phyloP scores from a whole-genome alignment of 2,113 vertebrate genomes.

The Amblyornis subalaris region DNA sequence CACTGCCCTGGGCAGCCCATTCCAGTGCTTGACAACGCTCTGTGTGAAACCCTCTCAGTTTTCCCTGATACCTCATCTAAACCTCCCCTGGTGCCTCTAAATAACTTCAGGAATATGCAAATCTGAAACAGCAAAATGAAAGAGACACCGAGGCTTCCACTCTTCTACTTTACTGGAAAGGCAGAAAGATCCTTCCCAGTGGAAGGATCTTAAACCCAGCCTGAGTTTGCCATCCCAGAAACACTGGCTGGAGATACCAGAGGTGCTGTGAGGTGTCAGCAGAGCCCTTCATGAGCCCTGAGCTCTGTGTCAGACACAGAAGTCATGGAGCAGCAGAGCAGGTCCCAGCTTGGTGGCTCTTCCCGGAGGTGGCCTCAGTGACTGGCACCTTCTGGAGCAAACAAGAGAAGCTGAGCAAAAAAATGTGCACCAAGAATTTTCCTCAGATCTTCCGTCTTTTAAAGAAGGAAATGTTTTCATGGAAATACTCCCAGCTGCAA shows the following conservation, averaged over 20 bases:
- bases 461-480: background rate
- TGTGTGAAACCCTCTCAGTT: no score
- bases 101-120: rapidly evolving
- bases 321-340: background rate
- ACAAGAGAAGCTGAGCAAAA: background rate
- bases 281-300: background rate
- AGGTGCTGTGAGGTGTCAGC: background rate
- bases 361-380: background rate
- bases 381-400: background rate
- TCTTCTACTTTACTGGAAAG: background rate
- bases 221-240: background rate
- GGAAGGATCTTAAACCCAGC: background rate
- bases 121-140: background rate
- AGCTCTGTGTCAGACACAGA: background rate
- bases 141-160: background rate
- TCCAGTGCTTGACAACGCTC: background rate
- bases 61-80: background rate
- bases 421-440: background rate
- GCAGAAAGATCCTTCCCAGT: background rate
- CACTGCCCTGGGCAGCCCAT: no score
- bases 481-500: background rate
- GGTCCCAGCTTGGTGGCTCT: background rate
- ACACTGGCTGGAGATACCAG: background rate
- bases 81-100: background rate
- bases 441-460: background rate